Percentiles rank a stretch among this genome's conserved stretches.
These are phyloP conservation scores for human DNA, from an alignment of 2,113 vertebrate species.

Conservation along the genomic window GRCh38 chr5:139565501-139566000, in stretches of 20 bases:
- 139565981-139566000: neutral
- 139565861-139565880: constrained; percentile 41
- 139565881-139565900: constrained; percentile 5
- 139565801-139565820: constrained; percentile 41
- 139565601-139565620: constrained; percentile 78
- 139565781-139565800: constrained; percentile 34
- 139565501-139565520: constrained; percentile 63
- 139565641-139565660: constrained; percentile 62
- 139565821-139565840: constrained; percentile 18
- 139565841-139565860: constrained; percentile 43
- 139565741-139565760: constrained; percentile 15
- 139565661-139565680: constrained; percentile 65
- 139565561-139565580: constrained; percentile 70
- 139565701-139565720: constrained; percentile 67
- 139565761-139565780: neutral
- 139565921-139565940: constrained; percentile 42
- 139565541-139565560: constrained; percentile 68
- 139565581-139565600: constrained; percentile 72
- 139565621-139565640: constrained; percentile 72
- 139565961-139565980: constrained; percentile 10
- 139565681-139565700: constrained; percentile 48
- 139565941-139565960: neutral
- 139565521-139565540: constrained; percentile 59
- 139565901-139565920: constrained; percentile 16
- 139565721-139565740: constrained; percentile 55